A percentile compares a stretch with the other conserved stretches of the same genome.
Evolutionary conservation across 2,888 invertebrate species (phyloP).

Genomic region (Leptothorax acervorum): DNA sequence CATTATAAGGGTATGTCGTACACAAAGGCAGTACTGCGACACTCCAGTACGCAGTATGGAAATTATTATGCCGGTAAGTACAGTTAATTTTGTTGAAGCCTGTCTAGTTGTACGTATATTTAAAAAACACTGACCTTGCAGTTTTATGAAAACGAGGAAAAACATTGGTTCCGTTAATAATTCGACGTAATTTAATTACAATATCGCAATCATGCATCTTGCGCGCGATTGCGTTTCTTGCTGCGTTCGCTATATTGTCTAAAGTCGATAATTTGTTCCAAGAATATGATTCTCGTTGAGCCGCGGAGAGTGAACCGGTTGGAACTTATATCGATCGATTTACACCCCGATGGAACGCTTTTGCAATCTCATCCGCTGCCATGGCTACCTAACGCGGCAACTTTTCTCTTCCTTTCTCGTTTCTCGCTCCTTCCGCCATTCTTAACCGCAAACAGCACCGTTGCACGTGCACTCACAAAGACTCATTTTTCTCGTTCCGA

Average conservation of each 20-base stretch:
- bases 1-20: slow-evolving; percentile 59
- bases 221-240: background rate
- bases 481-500: slow-evolving; percentile 66
- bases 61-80: slow-evolving; percentile 26
- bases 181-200: background rate
- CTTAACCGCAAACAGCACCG: slow-evolving; percentile 54
- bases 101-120: background rate
- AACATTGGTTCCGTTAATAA: background rate
- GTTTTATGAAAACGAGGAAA: background rate
- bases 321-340: slow-evolving; percentile 62
- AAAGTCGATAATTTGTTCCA: slow-evolving; percentile 31
- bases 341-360: slow-evolving; percentile 61
- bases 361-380: slow-evolving; percentile 59
- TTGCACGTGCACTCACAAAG: slow-evolving; percentile 42
- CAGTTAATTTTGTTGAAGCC: slow-evolving; percentile 17
- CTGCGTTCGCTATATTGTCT: background rate
- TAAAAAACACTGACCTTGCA: background rate
- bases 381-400: slow-evolving; percentile 45
- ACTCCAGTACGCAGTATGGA: background rate
- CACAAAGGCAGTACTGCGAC: slow-evolving; percentile 54
- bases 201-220: background rate
- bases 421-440: slow-evolving; percentile 41
- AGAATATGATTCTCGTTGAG: slow-evolving; percentile 45
- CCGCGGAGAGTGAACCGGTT: slow-evolving; percentile 13
- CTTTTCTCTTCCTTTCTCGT: slow-evolving; percentile 57